These are phyloP conservation scores for Brachionus sp. DNA, from an alignment of 1,140 invertebrate species.

Conservation along the genomic window DNA sequence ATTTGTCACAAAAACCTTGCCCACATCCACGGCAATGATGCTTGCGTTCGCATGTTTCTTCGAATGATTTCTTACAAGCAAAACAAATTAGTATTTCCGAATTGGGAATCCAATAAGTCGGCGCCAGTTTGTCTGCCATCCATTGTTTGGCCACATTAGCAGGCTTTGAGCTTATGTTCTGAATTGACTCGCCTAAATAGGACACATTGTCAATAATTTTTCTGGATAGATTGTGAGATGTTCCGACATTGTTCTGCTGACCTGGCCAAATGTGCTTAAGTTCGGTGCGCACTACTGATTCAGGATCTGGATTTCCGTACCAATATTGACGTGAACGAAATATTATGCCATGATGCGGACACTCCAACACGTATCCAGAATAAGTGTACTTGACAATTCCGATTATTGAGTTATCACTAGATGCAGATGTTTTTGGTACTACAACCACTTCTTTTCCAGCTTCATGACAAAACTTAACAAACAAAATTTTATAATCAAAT, in stretches of 20 bases:
- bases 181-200: constrained; percentile 69
- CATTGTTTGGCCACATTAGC: constrained; percentile 69
- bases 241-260: constrained; percentile 38
- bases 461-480: constrained; percentile 60
- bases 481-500: neutral
- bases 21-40: constrained; percentile 75
- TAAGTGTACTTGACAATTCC: constrained; percentile 74
- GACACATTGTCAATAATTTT: constrained; percentile 72
- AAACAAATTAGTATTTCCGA: constrained; percentile 70
- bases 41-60: constrained; percentile 58
- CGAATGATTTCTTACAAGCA: constrained; percentile 64
- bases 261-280: constrained; percentile 46
- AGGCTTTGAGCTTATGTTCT: constrained; percentile 68
- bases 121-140: constrained; percentile 74
- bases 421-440: constrained; percentile 63
- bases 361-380: constrained; percentile 77
- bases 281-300: constrained; percentile 62
- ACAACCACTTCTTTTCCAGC: constrained; percentile 68
- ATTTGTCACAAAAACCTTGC: constrained; percentile 69
- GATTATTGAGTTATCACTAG: constrained; percentile 65
- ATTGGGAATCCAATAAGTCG: constrained; percentile 77
- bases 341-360: constrained; percentile 75
- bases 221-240: constrained; percentile 69
- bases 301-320: constrained; percentile 76
- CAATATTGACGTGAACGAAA: constrained; percentile 76